Percentiles rank a stretch among this genome's conserved stretches.
These are phyloP conservation scores for Bos indicus DNA, from an alignment of 2,113 vertebrate species.

Conservation along the genomic window DNA sequence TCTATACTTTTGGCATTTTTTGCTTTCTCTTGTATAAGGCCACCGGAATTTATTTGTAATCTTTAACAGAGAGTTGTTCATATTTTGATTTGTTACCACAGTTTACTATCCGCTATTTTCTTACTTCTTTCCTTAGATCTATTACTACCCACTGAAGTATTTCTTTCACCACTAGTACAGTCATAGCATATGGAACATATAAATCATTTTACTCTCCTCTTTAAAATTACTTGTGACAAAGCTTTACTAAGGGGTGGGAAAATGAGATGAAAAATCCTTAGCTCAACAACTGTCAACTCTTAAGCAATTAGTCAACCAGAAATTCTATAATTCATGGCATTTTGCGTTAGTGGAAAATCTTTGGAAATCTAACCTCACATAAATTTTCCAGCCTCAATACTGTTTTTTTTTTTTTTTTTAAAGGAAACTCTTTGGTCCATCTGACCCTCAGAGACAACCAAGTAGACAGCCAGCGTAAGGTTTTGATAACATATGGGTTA, in stretches of 20 bases:
- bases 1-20: not conserved
- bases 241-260: not conserved
- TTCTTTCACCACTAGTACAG: not conserved
- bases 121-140: not conserved
- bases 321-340: conserved; percentile 17
- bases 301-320: conserved; percentile 10
- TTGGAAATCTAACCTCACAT: not conserved
- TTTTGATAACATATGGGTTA: conserved; percentile 58
- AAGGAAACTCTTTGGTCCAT: not conserved
- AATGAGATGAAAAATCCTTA: conserved; percentile 28
- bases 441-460: conserved; percentile 23
- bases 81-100: not conserved
- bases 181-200: not conserved
- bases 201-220: conserved; percentile 25
- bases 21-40: not conserved
- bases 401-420: not conserved
- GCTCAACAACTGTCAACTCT: conserved; percentile 10
- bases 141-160: not conserved
- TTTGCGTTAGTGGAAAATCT: not conserved
- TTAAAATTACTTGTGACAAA: not conserved
- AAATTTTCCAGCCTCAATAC: not conserved
- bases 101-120: not conserved
- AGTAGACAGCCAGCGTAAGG: not conserved
- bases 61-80: not conserved
- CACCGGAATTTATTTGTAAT: not conserved